Evolutionary conservation across 1,140 invertebrate species (phyloP), one percentile per base, ranked within the genome.

Genomic region (Eufriesea mexicana): DNA sequence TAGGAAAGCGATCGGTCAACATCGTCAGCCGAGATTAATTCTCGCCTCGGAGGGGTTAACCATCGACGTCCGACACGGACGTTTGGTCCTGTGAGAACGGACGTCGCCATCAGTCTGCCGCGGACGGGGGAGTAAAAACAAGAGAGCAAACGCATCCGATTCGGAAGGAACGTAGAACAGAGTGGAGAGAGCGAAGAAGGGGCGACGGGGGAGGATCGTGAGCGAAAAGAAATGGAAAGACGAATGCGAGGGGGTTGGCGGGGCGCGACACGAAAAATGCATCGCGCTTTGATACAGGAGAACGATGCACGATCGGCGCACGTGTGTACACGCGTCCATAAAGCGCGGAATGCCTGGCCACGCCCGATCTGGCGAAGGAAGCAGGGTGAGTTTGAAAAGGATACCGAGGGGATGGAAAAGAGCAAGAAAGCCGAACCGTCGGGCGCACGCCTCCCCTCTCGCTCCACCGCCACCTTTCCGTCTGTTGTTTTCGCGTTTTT

Each of bases 211-310:
- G 55, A 68, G 71, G 47, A 61, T 67, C 35, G 70, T 61, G 51
- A n/a, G n/a, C 9, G 28, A 20, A 62, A 54, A 76, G 75, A 66
- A 83, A 72, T 5, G 62, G 70, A 64, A 62, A 83, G 62, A 64
- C 61, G 64, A 54, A 25, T 57, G 0, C 12, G 42, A 42, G 45
- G 14, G n/a, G 28, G 61, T 1, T 49, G 49, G 49, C 35, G 35
- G 49, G 49, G 1, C 4, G 49, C 5, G 57, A 85, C 64, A 59
- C 25, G 80, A 84, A 84, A 87, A 79, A 77, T 79, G 82, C 77
- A 86, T 86, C 66, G 57, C 57, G 66, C 75, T 84, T 87, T 86
- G 79, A 87, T 86, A 83, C 79, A 62, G n/a, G 59, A 67, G 49
- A 62, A 55, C 55, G 42, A 16, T 35, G 47, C 47, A 66, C 64